Conservation (phyloP, 2,797 vertebrate genomes). For the Sparidentex hasta region DNA sequence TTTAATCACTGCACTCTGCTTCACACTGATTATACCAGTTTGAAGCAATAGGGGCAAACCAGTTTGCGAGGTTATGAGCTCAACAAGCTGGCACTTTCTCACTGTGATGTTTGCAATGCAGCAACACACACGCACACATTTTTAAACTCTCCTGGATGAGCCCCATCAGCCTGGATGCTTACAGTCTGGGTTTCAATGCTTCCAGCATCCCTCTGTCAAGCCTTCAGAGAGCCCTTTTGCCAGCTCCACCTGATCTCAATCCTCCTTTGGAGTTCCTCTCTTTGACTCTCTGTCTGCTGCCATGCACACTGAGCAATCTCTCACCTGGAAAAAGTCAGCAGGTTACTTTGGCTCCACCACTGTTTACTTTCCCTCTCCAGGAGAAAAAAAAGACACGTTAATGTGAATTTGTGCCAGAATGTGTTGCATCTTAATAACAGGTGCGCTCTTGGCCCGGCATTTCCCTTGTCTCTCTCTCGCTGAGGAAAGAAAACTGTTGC, state of each 20-base stretch:
- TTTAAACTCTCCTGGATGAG: conserved; percentile 9
- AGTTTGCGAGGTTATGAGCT: not conserved
- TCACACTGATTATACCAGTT: not conserved
- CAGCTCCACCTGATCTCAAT: conserved; percentile 48
- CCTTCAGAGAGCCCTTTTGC: conserved; percentile 31
- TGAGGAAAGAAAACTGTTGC: conserved; percentile 5
- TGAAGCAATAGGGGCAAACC: not conserved
- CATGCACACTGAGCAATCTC: conserved; percentile 29
- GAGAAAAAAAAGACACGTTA: conserved; percentile 13
- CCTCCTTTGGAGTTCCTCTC: conserved; percentile 37
- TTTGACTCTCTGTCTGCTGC: conserved; percentile 36
- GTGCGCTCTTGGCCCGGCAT: conserved; percentile 24
- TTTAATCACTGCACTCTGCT: not conserved
- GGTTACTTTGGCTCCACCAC: conserved; percentile 42
- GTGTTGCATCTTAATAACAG: conserved; percentile 55
- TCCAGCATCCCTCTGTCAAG: conserved; percentile 39
- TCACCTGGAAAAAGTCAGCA: conserved; percentile 57
- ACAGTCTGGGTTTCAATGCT: conserved; percentile 26
- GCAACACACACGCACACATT: not conserved
- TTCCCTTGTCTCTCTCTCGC: not conserved
- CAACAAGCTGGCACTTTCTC: not conserved
- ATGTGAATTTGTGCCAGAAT: conserved; percentile 12
- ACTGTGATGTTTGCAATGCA: conserved; percentile 11
- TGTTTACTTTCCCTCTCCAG: conserved; percentile 36
- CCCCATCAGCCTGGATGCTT: not conserved